Conservation (phyloP, 2,888 invertebrate genomes). For the Ophion costatus region DNA sequence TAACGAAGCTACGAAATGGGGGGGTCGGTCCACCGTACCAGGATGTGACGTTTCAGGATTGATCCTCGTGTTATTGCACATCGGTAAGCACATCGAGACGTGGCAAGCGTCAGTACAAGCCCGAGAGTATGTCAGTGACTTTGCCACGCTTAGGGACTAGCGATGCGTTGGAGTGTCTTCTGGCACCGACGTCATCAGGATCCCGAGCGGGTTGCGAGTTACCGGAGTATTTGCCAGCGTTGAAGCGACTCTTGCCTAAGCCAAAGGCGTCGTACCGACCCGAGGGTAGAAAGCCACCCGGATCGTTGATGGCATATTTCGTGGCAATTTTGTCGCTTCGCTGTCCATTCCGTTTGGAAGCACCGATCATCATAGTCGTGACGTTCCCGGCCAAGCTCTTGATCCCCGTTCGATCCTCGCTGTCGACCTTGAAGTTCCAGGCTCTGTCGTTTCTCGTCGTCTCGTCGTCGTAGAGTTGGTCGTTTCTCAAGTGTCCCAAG, state of each 20-base stretch:
- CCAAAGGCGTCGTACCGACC: conserved; percentile 80
- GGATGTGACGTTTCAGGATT: not conserved
- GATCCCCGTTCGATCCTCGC: conserved; percentile 68
- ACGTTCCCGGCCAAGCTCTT: conserved; percentile 57
- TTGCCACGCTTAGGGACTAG: conserved; percentile 77
- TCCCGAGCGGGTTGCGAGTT: conserved; percentile 58
- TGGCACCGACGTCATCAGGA: conserved; percentile 67
- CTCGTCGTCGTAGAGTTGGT: conserved; percentile 76
- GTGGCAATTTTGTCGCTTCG: conserved; percentile 69
- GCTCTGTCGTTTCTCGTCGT: conserved; percentile 64
- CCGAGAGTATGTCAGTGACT: conserved; percentile 81
- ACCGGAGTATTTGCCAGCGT: conserved; percentile 81
- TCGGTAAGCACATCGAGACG: not conserved
- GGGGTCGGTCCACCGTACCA: too few relatives aligned
- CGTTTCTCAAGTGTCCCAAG: conserved; percentile 74
- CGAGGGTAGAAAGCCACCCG: conserved; percentile 75
- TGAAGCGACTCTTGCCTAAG: conserved; percentile 79
- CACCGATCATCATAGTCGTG: conserved; percentile 5
- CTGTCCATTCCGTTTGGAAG: conserved; percentile 33
- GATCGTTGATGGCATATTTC: conserved; percentile 73
- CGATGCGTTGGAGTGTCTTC: conserved; percentile 74
- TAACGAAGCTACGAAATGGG: too few relatives aligned
- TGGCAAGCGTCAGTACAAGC: conserved; percentile 77
- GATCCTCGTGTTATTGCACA: conserved; percentile 65
- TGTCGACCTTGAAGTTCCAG: conserved; percentile 71